phyloP scores from a whole-genome alignment of 2,113 vertebrate species.

The Salvelinus sp. region DNA sequence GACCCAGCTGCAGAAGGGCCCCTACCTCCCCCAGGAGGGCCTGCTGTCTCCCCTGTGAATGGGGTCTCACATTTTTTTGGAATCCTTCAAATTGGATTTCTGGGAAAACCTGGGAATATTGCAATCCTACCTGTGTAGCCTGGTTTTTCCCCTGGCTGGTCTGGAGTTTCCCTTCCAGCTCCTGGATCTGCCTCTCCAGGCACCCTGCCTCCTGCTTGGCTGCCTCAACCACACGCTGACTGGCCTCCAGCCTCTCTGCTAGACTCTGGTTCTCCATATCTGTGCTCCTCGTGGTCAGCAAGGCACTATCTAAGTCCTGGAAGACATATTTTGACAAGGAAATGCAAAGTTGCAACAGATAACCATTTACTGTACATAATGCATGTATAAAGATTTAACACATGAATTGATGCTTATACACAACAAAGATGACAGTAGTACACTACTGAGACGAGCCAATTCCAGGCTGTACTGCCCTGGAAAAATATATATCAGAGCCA shows the following conservation, averaged over 20 bases:
- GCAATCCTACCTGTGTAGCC: constrained; percentile 50
- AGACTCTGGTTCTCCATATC: constrained; percentile 76
- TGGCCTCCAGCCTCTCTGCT: constrained; percentile 72
- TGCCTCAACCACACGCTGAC: constrained; percentile 70
- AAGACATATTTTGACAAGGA: constrained; percentile 4
- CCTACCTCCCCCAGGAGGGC: constrained; percentile 75
- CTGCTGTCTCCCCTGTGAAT: constrained; percentile 51
- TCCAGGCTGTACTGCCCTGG: no score
- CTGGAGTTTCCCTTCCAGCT: constrained; percentile 71
- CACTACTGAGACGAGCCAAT: no score
- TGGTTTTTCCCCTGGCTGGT: constrained; percentile 65
- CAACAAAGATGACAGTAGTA: no score
- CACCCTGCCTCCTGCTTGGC: constrained; percentile 68
- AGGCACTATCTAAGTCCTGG: constrained; percentile 78
- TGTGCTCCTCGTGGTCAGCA: constrained; percentile 63
- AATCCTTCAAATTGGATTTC: no score
- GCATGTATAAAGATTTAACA: no score
- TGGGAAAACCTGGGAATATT: constrained; percentile 4
- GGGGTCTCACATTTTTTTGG: no score
- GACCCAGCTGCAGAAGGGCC: constrained; percentile 55
- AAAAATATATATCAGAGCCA: no score
- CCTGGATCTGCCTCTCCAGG: constrained; percentile 71
- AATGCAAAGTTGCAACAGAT: background rate
- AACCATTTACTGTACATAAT: background rate
- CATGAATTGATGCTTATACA: no score